Evolutionary conservation across 2,113 vertebrate species (phyloP).

Genomic region (Camelus bactrianus): DNA sequence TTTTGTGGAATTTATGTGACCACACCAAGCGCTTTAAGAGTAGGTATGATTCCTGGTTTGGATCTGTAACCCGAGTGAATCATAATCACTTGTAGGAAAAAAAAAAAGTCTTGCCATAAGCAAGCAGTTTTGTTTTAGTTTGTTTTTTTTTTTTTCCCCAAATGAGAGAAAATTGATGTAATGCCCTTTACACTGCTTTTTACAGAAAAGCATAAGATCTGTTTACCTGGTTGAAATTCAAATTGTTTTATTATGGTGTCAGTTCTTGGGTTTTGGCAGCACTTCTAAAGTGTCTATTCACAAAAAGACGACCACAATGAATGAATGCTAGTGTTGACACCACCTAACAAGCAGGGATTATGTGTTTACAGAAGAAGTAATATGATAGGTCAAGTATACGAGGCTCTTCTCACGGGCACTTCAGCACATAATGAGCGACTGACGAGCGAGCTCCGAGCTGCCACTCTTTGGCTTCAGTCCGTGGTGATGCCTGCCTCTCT

Average conservation of each 20-base stretch:
- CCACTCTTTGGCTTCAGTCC: constrained; percentile 92
- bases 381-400: constrained; percentile 97
- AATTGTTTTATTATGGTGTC: constrained; percentile 93
- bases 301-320: constrained; percentile 89
- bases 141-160: constrained; percentile 37
- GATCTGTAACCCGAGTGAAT: constrained; percentile 59
- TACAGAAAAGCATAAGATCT: constrained; percentile 83
- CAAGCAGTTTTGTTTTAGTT: constrained; percentile 62
- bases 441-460: constrained; percentile 95
- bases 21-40: not conserved
- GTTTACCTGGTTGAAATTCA: constrained; percentile 94
- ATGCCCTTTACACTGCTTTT: constrained; percentile 70
- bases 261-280: constrained; percentile 92
- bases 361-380: constrained; percentile 98
- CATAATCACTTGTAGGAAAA: constrained; percentile 56
- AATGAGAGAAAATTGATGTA: constrained; percentile 76
- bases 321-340: constrained; percentile 96
- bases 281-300: constrained; percentile 90
- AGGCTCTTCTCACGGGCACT: constrained; percentile 94
- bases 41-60: constrained; percentile 56
- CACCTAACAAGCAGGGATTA: constrained; percentile 98
- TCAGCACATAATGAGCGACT: constrained; percentile 97
- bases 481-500: constrained; percentile 94
- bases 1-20: not conserved
- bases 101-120: constrained; percentile 53